phyloP scores from a whole-genome alignment of 2,797 vertebrate species.

The Podargus strigoides region DNA sequence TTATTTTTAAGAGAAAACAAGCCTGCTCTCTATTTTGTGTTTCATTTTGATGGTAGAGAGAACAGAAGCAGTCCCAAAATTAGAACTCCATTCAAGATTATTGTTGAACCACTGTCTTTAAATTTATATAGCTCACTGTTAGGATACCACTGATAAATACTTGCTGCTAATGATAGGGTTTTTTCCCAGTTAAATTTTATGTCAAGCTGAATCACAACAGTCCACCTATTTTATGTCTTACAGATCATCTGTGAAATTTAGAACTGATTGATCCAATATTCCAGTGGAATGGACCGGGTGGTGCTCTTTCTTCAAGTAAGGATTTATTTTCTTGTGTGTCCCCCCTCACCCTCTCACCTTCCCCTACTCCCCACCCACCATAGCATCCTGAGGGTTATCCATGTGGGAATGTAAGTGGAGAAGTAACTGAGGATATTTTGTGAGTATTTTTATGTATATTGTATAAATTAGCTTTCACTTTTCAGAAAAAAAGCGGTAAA shows the following conservation, averaged over 20 bases:
- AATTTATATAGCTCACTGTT: not conserved
- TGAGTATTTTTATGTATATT: not conserved
- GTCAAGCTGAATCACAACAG: conserved; percentile 64
- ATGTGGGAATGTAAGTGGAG: not conserved
- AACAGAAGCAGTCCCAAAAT: not conserved
- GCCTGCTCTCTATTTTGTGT: not conserved
- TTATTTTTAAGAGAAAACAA: not conserved
- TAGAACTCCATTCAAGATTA: not conserved
- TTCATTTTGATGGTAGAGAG: not conserved
- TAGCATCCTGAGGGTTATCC: not conserved
- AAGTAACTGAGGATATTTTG: not conserved
- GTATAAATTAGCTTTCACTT: not conserved
- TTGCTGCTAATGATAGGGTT: not conserved
- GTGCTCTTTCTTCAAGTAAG: conserved; percentile 61
- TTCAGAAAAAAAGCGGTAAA: not conserved
- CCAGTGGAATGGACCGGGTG: conserved; percentile 65
- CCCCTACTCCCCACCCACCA: not conserved
- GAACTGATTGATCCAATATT: conserved; percentile 69
- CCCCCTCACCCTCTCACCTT: accelerated
- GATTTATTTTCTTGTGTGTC: not conserved
- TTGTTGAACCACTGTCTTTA: not conserved
- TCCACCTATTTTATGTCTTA: conserved; percentile 62
- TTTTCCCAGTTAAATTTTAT: conserved; percentile 70
- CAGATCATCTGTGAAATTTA: conserved; percentile 43
- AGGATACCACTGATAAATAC: not conserved